Evolutionary conservation across 2,888 invertebrate genomes (phyloP).

Genomic region (Drosophila mimetica): DNA sequence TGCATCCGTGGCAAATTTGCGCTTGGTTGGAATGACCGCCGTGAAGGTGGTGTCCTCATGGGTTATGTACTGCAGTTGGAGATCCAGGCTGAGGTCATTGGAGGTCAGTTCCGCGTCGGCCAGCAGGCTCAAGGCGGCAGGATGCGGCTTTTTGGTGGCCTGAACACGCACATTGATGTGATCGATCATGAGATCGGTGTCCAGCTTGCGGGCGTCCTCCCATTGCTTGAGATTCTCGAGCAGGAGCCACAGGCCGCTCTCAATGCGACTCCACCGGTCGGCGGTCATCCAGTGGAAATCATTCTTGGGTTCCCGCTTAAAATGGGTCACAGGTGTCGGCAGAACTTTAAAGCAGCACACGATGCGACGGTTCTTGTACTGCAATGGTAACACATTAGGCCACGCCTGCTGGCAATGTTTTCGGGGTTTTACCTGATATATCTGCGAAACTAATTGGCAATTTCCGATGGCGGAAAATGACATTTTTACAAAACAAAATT

Average conservation of each 20-base stretch:
- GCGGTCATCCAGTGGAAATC: constrained; percentile 60
- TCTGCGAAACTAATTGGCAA: constrained; percentile 55
- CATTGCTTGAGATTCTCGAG: constrained; percentile 40
- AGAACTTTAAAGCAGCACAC: constrained; percentile 51
- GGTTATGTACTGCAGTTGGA: constrained; percentile 38
- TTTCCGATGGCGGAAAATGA: constrained; percentile 42
- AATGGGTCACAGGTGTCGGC: constrained; percentile 38
- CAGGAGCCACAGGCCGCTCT: constrained; percentile 41
- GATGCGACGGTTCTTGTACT: constrained; percentile 48
- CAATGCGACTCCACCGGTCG: constrained; percentile 52
- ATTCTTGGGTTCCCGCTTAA: constrained; percentile 25
- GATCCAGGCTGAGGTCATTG: constrained; percentile 34
- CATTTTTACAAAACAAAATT: constrained; percentile 39
- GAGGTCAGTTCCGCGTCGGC: not conserved
- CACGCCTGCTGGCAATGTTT: not conserved
- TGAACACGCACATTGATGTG: constrained; percentile 51
- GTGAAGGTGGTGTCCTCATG: constrained; percentile 20
- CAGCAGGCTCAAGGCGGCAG: constrained; percentile 16
- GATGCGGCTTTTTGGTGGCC: constrained; percentile 14
- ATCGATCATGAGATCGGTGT: constrained; percentile 48
- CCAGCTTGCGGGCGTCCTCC: constrained; percentile 37
- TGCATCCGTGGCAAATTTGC: constrained; percentile 11
- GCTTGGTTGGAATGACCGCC: constrained; percentile 13
- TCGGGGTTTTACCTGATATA: constrained; percentile 42
- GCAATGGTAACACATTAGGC: not conserved